A percentile compares a stretch with the other conserved stretches of the same genome.
Conservation (phyloP, 2,888 invertebrate species). For the Hypselothyrea guttata region DNA sequence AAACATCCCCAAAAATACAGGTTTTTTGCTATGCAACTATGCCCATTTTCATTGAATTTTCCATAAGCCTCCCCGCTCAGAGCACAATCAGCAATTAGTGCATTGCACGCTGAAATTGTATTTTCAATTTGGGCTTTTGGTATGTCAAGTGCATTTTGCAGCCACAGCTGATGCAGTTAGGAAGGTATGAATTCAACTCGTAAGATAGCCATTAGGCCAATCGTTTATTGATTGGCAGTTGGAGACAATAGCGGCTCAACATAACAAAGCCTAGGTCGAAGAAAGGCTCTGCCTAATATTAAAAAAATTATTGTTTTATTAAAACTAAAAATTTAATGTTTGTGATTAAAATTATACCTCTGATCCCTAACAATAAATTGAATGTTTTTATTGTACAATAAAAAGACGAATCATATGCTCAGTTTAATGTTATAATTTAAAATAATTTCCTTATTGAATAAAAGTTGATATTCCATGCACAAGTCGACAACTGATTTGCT, state of each 20-base stretch:
- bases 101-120: constrained; percentile 5
- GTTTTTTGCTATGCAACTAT: neutral
- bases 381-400: no score
- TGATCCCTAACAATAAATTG: no score
- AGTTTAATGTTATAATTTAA: neutral
- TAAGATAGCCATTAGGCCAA: neutral
- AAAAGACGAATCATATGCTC: neutral
- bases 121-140: constrained; percentile 20
- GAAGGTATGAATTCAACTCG: neutral
- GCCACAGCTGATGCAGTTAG: constrained; percentile 24
- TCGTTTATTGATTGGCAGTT: constrained; percentile 35
- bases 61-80: neutral
- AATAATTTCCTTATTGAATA: constrained; percentile 19
- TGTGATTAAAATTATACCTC: no score
- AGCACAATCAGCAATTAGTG: constrained; percentile 45
- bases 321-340: no score
- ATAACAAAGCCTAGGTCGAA: constrained; percentile 17
- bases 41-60: constrained; percentile 39
- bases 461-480: neutral
- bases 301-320: no score
- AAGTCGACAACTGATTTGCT: no score
- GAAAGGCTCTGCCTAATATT: no score
- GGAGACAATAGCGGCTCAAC: constrained; percentile 38
- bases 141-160: constrained; percentile 44
- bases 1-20: constrained; percentile 2